Base-by-base conservation (phyloP, 2,797 vertebrate species). In the Enteromius viviparus region DNA sequence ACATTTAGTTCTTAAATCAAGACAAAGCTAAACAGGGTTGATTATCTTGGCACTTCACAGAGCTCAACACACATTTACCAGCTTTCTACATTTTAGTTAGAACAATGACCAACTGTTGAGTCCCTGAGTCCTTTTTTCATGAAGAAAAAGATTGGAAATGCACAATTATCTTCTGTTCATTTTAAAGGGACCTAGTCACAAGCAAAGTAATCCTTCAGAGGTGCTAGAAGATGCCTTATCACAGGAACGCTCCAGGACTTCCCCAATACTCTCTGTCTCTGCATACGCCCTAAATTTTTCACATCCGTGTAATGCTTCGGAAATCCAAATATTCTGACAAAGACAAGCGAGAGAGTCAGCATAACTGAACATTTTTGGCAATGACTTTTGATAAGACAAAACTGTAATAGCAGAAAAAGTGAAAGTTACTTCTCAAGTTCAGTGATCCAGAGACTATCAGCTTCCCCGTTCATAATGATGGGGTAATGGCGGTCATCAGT, bases 181-280 rank as follows among this genome's bases (percentile, higher is more conserved):
- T 85, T 84, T 34, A 37, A 76, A 34, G 64, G 74, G 12, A 91
- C 66, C 81, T 97, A 94, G 90, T 97, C 95, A 62, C 96, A 98
- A 86, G 96, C 93, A 86, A 98, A 99, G 83, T 99, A 98, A 91
- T 98, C 97, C 92, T 98, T 99, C 29, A 99, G 91, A 0, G 97
- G 97, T 64, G 97, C 96, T 7, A 98, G 96, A 81, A 99, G 96
- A 92, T 99, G 97, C 51, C 95, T 93, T 90, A 99, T 96, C 86
- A 97, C 96, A 0, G 97, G 97, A n/a, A 98, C 95, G 0, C 95
- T 98, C 97, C 98, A 99, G 0, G 98, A 95, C 64, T 94, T 93
- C 12, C 96, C 96, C 21, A 98, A 93, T 29, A 97, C 95, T 93
- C 95, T 98, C 93, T 97, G 96, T 78, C 97, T 94, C 91, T 97